Evolutionary conservation across 1,140 invertebrate species (phyloP), one percentile per base, ranked within the genome.

Genomic region (Heliconius hewitsoni): DNA sequence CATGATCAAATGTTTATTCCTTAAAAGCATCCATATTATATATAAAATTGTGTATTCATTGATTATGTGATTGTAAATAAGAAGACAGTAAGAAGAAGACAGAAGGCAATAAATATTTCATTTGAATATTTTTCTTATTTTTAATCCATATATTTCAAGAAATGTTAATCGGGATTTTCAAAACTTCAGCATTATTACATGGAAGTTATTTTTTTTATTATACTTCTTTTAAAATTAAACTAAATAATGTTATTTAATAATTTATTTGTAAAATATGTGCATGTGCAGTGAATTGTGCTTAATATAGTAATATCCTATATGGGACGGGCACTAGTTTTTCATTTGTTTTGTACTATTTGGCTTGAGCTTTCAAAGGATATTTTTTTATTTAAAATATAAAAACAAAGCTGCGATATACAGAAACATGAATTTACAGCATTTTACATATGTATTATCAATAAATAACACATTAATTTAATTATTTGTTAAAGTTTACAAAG

Each of bases 401-500:
- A 81, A 79, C 60, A 81, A 77, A 81, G 79, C 80, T 55, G 60
- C 52, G 57, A 73, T 73, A 66, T 80, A 73, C 50, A 79, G 57
- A 80, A 81, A 76, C 55, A 80, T 72, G 60, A 84, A 74, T 76
- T 79, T 71, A 74, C 74, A 84, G 78, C 74, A 76, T 72, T 73
- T 81, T 74, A 77, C 74, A 82, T 23, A 82, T 71, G 23, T 80
- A 80, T 50, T 72, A 72, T 72, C 79, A 80, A 80, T 66, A 66
- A 66, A 66, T 71, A 80, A 73, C 74, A 80, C 39, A 57, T 73
- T 37, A 72, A 18, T 11, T 73, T 55, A 23, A 57, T 55, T 73
- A 42, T 23, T 76, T 60, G 73, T 97, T 96, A 99, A 92, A 99
- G 96, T 96, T 98, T 98, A 95, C 98, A 99, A 79, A 99, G 95